Evolutionary conservation across 1,140 invertebrate genomes (phyloP), one percentile per base, ranked within the genome.

Genomic region (Trichonephila inaurata): DNA sequence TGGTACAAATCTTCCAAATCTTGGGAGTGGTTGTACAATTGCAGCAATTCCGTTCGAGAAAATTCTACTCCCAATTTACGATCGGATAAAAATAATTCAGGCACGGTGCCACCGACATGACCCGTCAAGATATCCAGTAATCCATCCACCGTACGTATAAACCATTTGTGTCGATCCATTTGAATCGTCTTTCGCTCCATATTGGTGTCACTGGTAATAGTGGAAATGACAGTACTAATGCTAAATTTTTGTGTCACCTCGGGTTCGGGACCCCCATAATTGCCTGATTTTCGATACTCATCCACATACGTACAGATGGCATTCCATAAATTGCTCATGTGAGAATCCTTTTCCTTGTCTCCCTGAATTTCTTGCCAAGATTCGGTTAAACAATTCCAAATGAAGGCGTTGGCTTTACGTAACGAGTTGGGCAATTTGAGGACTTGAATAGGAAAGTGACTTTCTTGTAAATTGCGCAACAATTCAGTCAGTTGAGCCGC

Each of bases 101-200:
- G 91, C 1, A 92, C 91, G 5, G 83, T 87, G 1, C 91, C 91
- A 0, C 91, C 91, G 2, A 92, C 40, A 21, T 92, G 91, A 19
- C 91, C 64, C n/a, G 91, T 92, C 62, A 92, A 72, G 12, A 92
- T 21, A 21, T 92, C 83, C 44, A 86, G 18, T 18, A 51, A 24
- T 7, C 81, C 91, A 14, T 86, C 83, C 7, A 58, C 19, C 0
- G 24, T 28, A 10, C 91, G 82, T 51, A 92, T 58, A 18, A 86
- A 33, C 82, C 83, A 92, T 16, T 92, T 92, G 62, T 92, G 91
- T 21, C 24, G 60, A 58, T 92, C 91, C 91, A 92, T 86, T 21
- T 86, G 82, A 2, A 92, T 28, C 6, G 19, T 60, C 18, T 60
- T 69, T 0, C 83, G 82, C 18, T 92, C 91, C 7, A 92, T 60